Evolutionary conservation across 2,888 invertebrate species (phyloP).

Genomic region (Metalampra italica): DNA sequence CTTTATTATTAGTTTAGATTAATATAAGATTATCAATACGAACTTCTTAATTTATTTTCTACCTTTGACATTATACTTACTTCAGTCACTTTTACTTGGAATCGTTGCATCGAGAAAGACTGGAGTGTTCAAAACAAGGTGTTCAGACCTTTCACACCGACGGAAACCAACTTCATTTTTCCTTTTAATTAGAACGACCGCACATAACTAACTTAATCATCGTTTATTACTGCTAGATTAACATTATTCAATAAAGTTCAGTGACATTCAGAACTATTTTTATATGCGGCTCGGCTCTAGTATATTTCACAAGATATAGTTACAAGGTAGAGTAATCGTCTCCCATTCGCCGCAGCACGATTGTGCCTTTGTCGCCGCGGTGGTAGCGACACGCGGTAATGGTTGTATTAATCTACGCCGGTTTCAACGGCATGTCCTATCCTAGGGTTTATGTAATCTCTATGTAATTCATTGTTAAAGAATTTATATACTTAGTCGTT

Average conservation of each 20-base stretch:
- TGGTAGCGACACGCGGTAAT: constrained; percentile 36
- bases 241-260: background rate
- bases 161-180: background rate
- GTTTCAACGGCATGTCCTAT: constrained; percentile 33
- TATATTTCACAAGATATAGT: constrained; percentile 12
- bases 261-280: constrained; percentile 1
- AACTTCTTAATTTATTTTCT: too few relatives aligned
- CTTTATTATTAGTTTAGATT: too few relatives aligned
- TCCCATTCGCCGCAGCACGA: constrained; percentile 36
- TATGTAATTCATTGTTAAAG: constrained; percentile 14
- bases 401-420: constrained; percentile 37
- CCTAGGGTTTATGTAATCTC: constrained; percentile 33
- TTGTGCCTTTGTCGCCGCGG: constrained; percentile 43
- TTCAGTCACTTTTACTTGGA: too few relatives aligned
- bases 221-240: too few relatives aligned
- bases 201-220: too few relatives aligned
- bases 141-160: too few relatives aligned
- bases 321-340: constrained; percentile 30
- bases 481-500: too few relatives aligned
- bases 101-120: too few relatives aligned
- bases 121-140: too few relatives aligned
- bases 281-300: background rate
- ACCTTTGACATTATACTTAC: too few relatives aligned
- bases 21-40: too few relatives aligned
- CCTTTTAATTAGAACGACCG: background rate